phyloP scores from a whole-genome alignment of 92 coral and sea anemone genomes.

The Phenganax subtilis region DNA sequence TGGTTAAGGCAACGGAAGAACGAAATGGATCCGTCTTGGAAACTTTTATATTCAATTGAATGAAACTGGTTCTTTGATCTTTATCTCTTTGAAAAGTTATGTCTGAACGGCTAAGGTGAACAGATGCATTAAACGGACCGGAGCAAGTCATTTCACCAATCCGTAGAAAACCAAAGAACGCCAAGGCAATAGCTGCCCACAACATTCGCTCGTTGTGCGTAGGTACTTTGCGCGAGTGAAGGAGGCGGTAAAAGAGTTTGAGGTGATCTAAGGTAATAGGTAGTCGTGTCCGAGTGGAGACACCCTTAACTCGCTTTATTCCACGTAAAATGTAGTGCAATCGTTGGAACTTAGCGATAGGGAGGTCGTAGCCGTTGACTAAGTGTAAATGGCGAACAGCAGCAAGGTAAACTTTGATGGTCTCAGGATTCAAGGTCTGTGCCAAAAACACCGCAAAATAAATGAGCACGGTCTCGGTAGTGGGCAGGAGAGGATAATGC shows the following conservation, averaged over 20 bases:
- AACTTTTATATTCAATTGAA: slow-evolving; percentile 24
- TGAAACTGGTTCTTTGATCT: background rate
- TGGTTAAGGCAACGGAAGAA: slow-evolving; percentile 31
- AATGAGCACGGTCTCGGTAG: background rate
- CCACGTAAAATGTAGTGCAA: slow-evolving; percentile 37
- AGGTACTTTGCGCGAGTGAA: slow-evolving; percentile 25
- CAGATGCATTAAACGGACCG: background rate
- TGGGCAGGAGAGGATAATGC: background rate
- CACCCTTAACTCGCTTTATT: slow-evolving; percentile 46
- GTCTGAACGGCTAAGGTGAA: slow-evolving; percentile 37
- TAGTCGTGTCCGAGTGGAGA: slow-evolving; percentile 24
- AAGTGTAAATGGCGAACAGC: slow-evolving; percentile 48
- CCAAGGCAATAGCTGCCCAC: slow-evolving; percentile 20
- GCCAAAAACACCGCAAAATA: background rate
- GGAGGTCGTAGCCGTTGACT: slow-evolving; percentile 32
- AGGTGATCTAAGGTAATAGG: slow-evolving; percentile 46
- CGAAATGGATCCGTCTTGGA: slow-evolving; percentile 46
- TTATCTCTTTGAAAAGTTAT: slow-evolving; percentile 14
- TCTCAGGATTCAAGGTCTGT: background rate
- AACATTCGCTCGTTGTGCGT: too few relatives aligned
- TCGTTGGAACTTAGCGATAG: slow-evolving; percentile 31
- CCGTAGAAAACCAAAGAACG: slow-evolving; percentile 46
- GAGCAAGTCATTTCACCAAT: slow-evolving; percentile 49
- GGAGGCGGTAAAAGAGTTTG: slow-evolving; percentile 3
- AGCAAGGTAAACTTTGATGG: slow-evolving; percentile 44